Base-by-base conservation (phyloP, 1,140 invertebrate genomes). In the Anastatus disparis region DNA sequence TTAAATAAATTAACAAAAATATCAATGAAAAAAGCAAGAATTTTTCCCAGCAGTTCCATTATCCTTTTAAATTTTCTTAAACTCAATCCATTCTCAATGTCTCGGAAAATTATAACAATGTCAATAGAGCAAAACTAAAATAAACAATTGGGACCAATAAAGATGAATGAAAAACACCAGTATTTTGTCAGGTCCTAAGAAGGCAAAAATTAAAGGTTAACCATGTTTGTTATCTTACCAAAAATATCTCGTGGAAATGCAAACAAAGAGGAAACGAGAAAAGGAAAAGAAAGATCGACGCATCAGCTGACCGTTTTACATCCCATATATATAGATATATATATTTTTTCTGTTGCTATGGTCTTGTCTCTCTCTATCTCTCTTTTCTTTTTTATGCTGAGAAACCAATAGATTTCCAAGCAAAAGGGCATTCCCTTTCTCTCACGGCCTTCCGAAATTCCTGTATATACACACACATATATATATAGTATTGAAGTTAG, bases 321-420 rank as follows among this genome's bases (percentile, higher is more conserved):
- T 17, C 17, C 31, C 38, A 22, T 44, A 44, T 2, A 44, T 17
- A 44, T 17, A 44, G 3, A 44, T 17, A 44, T 17, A 59, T 22
- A 42, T n/a, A n/a, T n/a, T n/a, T 40, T 63, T 50, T 65, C 61
- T n/a, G 53, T 46, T 71, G 56, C 63, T 50, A 58, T 40, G n/a
- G n/a, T n/a, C n/a, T n/a, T n/a, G n/a, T n/a, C n/a, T n/a, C n/a
- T n/a, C n/a, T n/a, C n/a, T n/a, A n/a, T n/a, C n/a, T n/a, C 40
- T 58, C 20, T 27, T 44, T 29, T 7, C 52, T 6, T 9, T 53
- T n/a, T 38, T 31, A 38, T 38, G 31, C 53, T 38, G 53, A 53
- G 31, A 22, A 56, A 56, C 53, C n/a, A 17, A 22, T 31, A 22
- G 7, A 35, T 56, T 29, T 9, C 20, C 20, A 9, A n/a, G 52